Conservation (phyloP, 1,140 invertebrate genomes). For the Drosophila parvula region DNA sequence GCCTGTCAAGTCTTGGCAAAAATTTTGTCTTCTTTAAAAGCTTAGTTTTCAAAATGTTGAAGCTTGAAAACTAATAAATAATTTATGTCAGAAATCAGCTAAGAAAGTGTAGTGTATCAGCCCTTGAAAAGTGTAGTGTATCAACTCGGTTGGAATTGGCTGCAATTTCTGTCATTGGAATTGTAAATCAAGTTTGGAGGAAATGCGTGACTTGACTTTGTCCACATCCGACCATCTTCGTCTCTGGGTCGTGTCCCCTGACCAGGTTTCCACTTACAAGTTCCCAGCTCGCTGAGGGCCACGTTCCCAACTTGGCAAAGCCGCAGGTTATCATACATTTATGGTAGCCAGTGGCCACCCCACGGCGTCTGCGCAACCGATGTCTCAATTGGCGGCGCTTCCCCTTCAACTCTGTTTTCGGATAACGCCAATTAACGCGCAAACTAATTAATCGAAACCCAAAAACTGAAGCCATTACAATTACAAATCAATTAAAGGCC, state of each 20-base stretch:
- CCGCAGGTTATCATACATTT: constrained; percentile 29
- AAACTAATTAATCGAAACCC: constrained; percentile 67
- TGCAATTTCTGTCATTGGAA: constrained; percentile 45
- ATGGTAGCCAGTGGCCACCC: constrained; percentile 16
- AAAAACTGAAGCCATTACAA: constrained; percentile 55
- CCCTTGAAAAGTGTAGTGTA: not conserved
- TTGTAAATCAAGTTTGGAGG: constrained; percentile 73
- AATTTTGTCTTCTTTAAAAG: not conserved
- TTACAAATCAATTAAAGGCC: constrained; percentile 68
- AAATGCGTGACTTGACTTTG: constrained; percentile 76
- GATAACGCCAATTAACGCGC: constrained; percentile 61
- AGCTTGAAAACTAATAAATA: not conserved
- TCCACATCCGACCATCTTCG: constrained; percentile 21
- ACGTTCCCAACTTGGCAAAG: constrained; percentile 10
- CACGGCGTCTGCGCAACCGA: constrained; percentile 39
- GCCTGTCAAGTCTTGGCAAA: not conserved
- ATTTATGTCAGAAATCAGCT: no score
- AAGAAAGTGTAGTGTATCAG: no score
- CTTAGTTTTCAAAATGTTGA: not conserved
- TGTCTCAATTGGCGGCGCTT: constrained; percentile 57
- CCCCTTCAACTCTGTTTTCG: constrained; percentile 47
- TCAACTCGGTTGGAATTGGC: not conserved
- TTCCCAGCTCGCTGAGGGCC: constrained; percentile 4
- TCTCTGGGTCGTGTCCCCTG: constrained; percentile 53
- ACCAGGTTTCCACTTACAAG: constrained; percentile 11